Percentiles rank a stretch among this genome's conserved stretches.
These are phyloP conservation scores for Rhamphomyia laevipes DNA, from an alignment of 2,888 invertebrate genomes.

Conservation along the genomic window DNA sequence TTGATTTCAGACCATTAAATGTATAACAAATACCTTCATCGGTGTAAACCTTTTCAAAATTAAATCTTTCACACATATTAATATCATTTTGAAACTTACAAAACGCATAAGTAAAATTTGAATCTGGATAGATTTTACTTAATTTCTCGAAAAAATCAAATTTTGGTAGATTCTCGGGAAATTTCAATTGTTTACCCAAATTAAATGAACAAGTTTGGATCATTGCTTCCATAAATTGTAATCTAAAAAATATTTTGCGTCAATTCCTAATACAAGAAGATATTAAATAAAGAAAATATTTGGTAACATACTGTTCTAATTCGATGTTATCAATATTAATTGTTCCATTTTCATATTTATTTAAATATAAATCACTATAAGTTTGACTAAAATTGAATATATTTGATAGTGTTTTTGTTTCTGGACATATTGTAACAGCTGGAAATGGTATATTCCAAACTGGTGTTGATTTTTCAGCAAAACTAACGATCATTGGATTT, in stretches of 20 bases:
- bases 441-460: constrained; percentile 35
- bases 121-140: constrained; percentile 40
- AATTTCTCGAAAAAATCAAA: constrained; percentile 23
- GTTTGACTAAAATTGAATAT: constrained; percentile 5
- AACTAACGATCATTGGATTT: constrained; percentile 59
- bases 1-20: constrained; percentile 50
- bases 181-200: constrained; percentile 21
- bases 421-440: constrained; percentile 32
- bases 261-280: neutral
- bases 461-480: constrained; percentile 54
- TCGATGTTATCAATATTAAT: neutral
- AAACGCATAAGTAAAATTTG: constrained; percentile 42
- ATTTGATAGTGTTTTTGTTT: constrained; percentile 23
- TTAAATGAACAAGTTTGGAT: constrained; percentile 30
- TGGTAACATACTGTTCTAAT: neutral
- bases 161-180: constrained; percentile 18
- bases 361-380: neutral
- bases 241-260: neutral
- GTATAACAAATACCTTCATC: constrained; percentile 60
- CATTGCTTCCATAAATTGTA: constrained; percentile 16
- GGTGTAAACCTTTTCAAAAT: constrained; percentile 50
- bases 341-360: neutral
- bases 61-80: constrained; percentile 41
- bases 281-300: no score
- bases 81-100: constrained; percentile 45